Evolutionary conservation across 1,140 invertebrate genomes (phyloP).

Genomic region (Rhynchophorus ferrugineus): DNA sequence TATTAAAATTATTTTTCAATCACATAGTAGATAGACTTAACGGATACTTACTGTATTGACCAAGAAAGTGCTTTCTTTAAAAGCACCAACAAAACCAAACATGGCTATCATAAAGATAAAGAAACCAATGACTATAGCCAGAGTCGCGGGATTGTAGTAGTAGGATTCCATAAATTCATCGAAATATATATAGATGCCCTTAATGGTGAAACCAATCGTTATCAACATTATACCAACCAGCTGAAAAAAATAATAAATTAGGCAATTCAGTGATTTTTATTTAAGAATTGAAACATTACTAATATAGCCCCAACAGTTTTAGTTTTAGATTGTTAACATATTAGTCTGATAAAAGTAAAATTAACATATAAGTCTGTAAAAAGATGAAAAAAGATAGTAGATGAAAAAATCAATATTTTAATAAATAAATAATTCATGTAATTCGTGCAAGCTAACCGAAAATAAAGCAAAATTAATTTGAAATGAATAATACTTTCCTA

Average conservation of each 20-base stretch:
- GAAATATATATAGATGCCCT: conserved; percentile 65
- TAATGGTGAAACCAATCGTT: conserved; percentile 68
- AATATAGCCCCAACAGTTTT: too few relatives aligned
- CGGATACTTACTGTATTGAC: conserved; percentile 63
- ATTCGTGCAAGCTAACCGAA: too few relatives aligned
- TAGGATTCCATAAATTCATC: conserved; percentile 58
- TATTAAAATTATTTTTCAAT: background rate
- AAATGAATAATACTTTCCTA: too few relatives aligned
- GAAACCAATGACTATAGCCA: conserved; percentile 68
- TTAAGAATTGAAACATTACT: too few relatives aligned
- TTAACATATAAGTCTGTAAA: too few relatives aligned
- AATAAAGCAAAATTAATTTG: too few relatives aligned
- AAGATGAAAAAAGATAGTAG: too few relatives aligned
- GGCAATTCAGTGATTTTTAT: too few relatives aligned
- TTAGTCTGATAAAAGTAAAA: too few relatives aligned
- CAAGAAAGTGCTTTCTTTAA: conserved; percentile 76
- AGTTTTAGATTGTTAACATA: too few relatives aligned
- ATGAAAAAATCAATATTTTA: too few relatives aligned
- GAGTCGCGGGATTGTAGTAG: conserved; percentile 63
- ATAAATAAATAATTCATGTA: too few relatives aligned
- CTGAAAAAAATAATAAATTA: conserved; percentile 43
- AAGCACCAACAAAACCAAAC: conserved; percentile 74
- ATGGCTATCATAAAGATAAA: conserved; percentile 71
- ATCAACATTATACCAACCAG: conserved; percentile 66
- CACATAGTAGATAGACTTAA: background rate